Base-by-base conservation (phyloP, 2,888 invertebrate genomes). In the Macropis europaea region DNA sequence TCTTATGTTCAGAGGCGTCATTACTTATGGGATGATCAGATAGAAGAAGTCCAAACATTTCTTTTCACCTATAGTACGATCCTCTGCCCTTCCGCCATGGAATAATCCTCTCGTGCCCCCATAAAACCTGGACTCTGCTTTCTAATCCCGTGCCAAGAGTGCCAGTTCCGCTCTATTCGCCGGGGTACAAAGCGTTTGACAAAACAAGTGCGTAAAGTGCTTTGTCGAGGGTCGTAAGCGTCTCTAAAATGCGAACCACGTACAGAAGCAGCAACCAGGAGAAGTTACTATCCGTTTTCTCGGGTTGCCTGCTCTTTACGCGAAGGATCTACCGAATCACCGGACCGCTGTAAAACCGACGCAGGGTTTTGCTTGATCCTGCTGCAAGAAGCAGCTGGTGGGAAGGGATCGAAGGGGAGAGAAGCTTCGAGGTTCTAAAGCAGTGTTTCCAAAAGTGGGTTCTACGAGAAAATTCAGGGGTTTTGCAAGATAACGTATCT, bases 291-390 rank as follows among this genome's bases (percentile, higher is more conserved):
- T 40, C 34, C 32, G 32, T 34, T 50, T 50, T 13, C 11, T 28
- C 38, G n/a, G 9, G 28, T 48, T 28, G 48, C 32, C 34, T 50
- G 56, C 32, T 26, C 26, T 32, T 48, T 60, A 42, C 52, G 40
- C 47, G 4, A 34, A 48, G 47, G 70, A 70, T 70, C 47, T 54
- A 24, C 28, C n/a, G 47, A 67, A 70, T 67, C 70, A 54, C 47
- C 53, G 34, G 53, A 56, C 43, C 30, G 56, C 26, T 52, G 62
- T 56, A 62, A 71, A 60, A 50, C 54, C 34, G 15, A 1, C 32
- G 32, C 42, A 13, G 53, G 28, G 50, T n/a, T 69, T 43, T 54
- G 48, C 52, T 52, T 70, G 62, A 61, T 71, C 70, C 61, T 7
- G 13, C 17, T 15, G 50, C 24, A 50, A 43, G 48, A 22, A 34